phyloP scores from a whole-genome alignment of 2,797 vertebrate genomes.

The Champsocephalus gunnari region DNA sequence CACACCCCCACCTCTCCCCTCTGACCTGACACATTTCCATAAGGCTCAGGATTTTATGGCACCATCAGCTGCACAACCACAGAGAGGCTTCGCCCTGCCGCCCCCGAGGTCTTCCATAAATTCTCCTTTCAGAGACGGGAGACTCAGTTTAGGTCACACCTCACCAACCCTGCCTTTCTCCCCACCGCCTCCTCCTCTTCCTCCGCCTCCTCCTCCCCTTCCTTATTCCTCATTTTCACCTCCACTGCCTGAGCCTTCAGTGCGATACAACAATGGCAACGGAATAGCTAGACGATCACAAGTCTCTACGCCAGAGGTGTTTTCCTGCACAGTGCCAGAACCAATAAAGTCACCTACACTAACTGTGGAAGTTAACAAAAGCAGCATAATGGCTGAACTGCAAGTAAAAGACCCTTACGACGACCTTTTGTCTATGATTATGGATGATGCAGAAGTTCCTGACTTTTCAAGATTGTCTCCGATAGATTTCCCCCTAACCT shows the following conservation, averaged over 20 bases:
- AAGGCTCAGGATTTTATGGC: constrained; percentile 73
- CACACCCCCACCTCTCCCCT: constrained; percentile 81
- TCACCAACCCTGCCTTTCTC: constrained; percentile 24
- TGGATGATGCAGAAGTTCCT: constrained; percentile 45
- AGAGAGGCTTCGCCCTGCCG: constrained; percentile 43
- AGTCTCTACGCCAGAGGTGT: constrained; percentile 36
- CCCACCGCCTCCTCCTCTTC: constrained; percentile 33
- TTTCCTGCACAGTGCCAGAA: constrained; percentile 39
- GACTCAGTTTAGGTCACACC: constrained; percentile 22
- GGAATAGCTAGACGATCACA: constrained; percentile 16
- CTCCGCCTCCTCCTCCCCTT: constrained; percentile 29
- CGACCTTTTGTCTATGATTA: constrained; percentile 66
- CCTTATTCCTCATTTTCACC: constrained; percentile 58
- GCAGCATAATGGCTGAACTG: constrained; percentile 31
- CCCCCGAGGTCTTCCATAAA: constrained; percentile 48
- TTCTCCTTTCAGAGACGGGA: constrained; percentile 69
- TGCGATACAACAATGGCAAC: constrained; percentile 42
- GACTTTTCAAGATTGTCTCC: constrained; percentile 14
- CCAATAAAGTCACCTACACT: constrained; percentile 20
- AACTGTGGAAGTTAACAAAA: constrained; percentile 11
- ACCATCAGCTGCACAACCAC: constrained; percentile 56
- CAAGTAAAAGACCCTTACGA: constrained; percentile 75
- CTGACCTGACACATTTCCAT: constrained; percentile 78
- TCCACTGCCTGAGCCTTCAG: constrained; percentile 35
- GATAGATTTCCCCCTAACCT: constrained; percentile 7